A percentile compares a stretch with the other conserved stretches of the same genome.
phyloP scores from a whole-genome alignment of 2,888 invertebrate species.

The Trachelus iudaicus region DNA sequence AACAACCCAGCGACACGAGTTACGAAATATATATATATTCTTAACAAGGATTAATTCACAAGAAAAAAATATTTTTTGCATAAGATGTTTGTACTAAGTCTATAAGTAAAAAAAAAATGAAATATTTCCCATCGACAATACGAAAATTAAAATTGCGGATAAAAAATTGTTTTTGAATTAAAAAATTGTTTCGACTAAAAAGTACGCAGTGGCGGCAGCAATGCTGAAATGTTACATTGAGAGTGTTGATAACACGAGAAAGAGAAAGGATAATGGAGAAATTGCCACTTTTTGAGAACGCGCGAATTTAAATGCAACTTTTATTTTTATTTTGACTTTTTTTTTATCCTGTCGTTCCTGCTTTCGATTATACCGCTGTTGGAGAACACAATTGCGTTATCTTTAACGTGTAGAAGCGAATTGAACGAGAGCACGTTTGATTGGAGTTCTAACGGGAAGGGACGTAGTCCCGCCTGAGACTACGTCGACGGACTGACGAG shows the following conservation, averaged over 20 bases:
- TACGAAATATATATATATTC: neutral
- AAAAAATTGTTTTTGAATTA: slow-evolving; percentile 14
- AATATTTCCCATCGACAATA: slow-evolving; percentile 37
- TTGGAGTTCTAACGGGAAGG: slow-evolving; percentile 23
- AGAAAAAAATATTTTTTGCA: neutral
- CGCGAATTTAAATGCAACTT: slow-evolving; percentile 5
- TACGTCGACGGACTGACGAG: slow-evolving; percentile 36
- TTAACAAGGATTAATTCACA: neutral
- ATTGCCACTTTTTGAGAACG: slow-evolving; percentile 15
- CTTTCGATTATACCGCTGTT: slow-evolving; percentile 13
- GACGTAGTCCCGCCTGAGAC: slow-evolving; percentile 33
- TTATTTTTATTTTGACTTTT: neutral
- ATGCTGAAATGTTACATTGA: neutral
- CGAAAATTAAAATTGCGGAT: neutral
- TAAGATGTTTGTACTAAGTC: neutral
- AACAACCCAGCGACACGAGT: neutral
- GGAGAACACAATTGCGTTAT: slow-evolving; percentile 7
- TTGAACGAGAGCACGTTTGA: slow-evolving; percentile 30
- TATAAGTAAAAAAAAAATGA: slow-evolving; percentile 18
- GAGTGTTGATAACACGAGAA: neutral
- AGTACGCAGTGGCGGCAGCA: slow-evolving; percentile 7
- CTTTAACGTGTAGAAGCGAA: neutral
- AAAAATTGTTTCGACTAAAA: neutral
- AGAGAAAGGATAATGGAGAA: neutral
- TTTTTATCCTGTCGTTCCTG: slow-evolving; percentile 11